phyloP scores from a whole-genome alignment of 2,797 vertebrate genomes.

The Scomberomorus guttatus region DNA sequence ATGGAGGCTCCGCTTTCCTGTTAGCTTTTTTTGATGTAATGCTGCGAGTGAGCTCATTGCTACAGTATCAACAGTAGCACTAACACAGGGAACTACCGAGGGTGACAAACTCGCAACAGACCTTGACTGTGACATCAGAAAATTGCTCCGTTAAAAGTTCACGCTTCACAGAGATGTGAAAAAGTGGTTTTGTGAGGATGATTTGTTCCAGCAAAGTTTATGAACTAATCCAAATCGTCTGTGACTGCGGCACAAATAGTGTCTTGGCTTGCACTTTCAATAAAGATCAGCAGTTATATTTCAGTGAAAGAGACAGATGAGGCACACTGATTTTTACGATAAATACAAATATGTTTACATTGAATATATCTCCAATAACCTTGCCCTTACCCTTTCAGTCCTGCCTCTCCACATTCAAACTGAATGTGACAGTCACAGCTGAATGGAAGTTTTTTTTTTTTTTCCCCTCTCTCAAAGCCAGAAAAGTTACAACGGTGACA shows the following conservation, averaged over 20 bases:
- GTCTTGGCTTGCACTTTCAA: background rate
- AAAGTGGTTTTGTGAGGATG: background rate
- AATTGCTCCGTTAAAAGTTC: conserved; percentile 18
- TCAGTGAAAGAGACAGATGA: background rate
- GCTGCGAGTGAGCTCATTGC: conserved; percentile 31
- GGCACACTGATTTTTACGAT: background rate
- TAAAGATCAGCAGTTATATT: background rate
- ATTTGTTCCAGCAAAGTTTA: background rate
- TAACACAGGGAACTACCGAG: background rate
- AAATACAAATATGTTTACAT: conserved; percentile 10
- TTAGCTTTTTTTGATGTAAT: conserved; percentile 34
- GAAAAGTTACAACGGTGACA: conserved; percentile 67
- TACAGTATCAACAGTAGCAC: conserved; percentile 4
- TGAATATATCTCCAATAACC: conserved; percentile 37
- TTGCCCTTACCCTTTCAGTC: conserved; percentile 32
- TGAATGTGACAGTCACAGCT: conserved; percentile 44
- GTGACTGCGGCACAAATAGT: background rate
- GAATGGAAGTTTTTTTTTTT: conserved; percentile 32
- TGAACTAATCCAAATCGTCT: conserved; percentile 17
- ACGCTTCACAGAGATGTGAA: background rate
- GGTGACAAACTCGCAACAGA: conserved; percentile 3
- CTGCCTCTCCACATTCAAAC: conserved; percentile 36
- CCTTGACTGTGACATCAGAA: conserved; percentile 25
- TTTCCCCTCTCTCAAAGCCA: conserved; percentile 30
- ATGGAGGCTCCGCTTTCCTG: conserved; percentile 50